Conservation (phyloP, 2,888 invertebrate genomes). For the Polyommatus iphigenia region DNA sequence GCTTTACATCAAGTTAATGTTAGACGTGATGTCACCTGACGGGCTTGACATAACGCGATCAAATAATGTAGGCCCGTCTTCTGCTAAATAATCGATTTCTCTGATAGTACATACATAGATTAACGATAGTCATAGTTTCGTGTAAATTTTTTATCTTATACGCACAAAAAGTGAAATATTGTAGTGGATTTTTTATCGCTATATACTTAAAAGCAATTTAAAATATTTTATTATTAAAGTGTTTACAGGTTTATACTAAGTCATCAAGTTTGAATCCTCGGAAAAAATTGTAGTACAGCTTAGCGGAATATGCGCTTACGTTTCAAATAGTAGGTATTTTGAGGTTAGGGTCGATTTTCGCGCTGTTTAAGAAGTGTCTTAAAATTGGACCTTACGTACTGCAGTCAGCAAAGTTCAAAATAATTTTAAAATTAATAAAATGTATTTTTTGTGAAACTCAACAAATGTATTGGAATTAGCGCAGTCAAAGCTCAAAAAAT, state of each 20-base stretch:
- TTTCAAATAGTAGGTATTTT: background rate
- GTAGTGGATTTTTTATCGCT: slow-evolving; percentile 30
- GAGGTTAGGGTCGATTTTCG: background rate
- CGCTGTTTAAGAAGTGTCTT: background rate
- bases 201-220: slow-evolving; percentile 31
- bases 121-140: slow-evolving; percentile 3
- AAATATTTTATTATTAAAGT: slow-evolving; percentile 29
- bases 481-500: too few relatives aligned
- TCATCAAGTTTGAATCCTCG: slow-evolving; percentile 18
- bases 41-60: background rate
- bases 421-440: too few relatives aligned
- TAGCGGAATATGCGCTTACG: background rate
- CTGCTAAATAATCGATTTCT: background rate
- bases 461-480: too few relatives aligned
- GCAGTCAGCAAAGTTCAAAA: too few relatives aligned
- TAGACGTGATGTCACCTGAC: background rate
- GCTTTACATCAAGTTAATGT: background rate
- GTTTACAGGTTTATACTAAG: slow-evolving; percentile 15
- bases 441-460: too few relatives aligned
- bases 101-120: background rate
- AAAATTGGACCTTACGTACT: background rate
- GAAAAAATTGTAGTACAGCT: background rate
- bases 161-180: slow-evolving; percentile 30
- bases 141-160: slow-evolving; percentile 28
- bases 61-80: background rate